Percentiles rank a stretch among this genome's conserved stretches.
Evolutionary conservation across 2,888 invertebrate genomes (phyloP).

Genomic region (Pemphredon lugubris): DNA sequence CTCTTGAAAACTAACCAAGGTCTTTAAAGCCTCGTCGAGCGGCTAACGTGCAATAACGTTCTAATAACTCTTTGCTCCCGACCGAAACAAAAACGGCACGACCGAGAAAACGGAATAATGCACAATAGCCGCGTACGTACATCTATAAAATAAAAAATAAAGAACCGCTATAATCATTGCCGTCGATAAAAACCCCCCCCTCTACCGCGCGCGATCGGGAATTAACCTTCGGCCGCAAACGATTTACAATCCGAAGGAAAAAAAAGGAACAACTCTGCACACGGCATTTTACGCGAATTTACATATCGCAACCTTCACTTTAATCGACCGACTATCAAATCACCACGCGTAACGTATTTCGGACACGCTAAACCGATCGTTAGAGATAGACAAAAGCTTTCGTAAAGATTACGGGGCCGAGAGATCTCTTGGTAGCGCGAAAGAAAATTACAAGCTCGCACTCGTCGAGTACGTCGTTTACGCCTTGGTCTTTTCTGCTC

Average conservation of each 20-base stretch:
- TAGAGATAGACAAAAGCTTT: slow-evolving; percentile 23
- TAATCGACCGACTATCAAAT: background rate
- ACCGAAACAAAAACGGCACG: too few species aligned
- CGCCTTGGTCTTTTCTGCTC: slow-evolving; percentile 45
- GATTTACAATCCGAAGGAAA: slow-evolving; percentile 14
- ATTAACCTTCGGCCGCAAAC: background rate
- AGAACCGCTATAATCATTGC: too few species aligned
- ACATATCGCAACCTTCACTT: background rate
- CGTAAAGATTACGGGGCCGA: slow-evolving; percentile 40
- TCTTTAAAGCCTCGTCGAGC: too few species aligned
- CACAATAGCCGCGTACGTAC: too few species aligned
- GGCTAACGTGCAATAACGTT: too few species aligned
- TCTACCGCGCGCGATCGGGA: too few species aligned
- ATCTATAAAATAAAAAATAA: too few species aligned
- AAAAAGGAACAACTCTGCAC: background rate
- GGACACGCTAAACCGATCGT: slow-evolving; percentile 23
- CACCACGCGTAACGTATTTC: background rate
- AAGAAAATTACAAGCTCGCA: slow-evolving; percentile 53
- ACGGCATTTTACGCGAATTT: slow-evolving; percentile 4
- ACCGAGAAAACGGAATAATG: too few species aligned
- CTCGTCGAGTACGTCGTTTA: slow-evolving; percentile 41
- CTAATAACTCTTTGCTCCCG: too few species aligned
- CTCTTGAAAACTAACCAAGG: too few species aligned
- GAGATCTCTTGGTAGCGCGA: slow-evolving; percentile 27
- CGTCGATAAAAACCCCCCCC: too few species aligned